Evolutionary conservation across 2,113 vertebrate species (phyloP).

Genomic region (Microcebus griseorufus): DNA sequence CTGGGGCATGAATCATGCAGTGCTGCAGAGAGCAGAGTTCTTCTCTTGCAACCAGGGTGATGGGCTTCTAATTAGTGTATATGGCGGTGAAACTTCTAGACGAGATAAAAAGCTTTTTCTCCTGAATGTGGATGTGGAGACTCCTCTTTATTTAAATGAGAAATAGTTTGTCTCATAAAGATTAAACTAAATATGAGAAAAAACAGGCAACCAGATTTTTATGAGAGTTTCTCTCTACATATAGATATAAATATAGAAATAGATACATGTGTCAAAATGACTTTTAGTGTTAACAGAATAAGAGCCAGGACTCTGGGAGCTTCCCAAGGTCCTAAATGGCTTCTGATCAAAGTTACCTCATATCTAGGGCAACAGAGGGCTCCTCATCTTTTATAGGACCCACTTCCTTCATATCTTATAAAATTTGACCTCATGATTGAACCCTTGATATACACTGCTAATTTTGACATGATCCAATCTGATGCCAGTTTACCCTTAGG

Average conservation of each 20-base stretch:
- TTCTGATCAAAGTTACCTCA: neutral
- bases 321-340: neutral
- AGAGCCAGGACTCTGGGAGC: neutral
- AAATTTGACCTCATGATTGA: neutral
- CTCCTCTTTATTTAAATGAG: neutral
- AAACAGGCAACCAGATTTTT: neutral
- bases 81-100: neutral
- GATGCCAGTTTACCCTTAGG: neutral
- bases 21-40: neutral
- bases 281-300: neutral
- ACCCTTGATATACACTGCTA: neutral
- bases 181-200: neutral
- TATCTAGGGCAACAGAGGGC: neutral
- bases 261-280: neutral
- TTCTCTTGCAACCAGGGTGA: neutral
- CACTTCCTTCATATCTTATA: neutral
- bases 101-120: neutral
- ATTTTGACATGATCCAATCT: neutral
- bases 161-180: neutral
- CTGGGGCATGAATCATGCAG: neutral
- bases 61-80: neutral
- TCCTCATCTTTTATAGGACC: neutral
- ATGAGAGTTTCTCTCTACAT: neutral
- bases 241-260: neutral
- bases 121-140: neutral